Conservation (phyloP, 1,140 invertebrate species). For the Mesaphorura yosii region DNA sequence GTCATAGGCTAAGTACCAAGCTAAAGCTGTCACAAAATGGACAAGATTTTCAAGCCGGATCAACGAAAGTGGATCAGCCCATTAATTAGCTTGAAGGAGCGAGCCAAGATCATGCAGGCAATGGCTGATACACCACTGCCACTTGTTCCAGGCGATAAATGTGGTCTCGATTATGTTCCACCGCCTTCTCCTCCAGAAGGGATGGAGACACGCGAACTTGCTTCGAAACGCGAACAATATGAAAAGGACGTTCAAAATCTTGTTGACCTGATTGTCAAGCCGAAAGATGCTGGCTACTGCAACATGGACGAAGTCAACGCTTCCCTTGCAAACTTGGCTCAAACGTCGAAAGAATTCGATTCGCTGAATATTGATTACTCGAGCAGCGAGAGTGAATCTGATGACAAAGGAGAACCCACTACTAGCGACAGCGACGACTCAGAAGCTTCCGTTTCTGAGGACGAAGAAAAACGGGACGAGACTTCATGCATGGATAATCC, state of each 20-base stretch:
- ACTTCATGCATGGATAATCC: neutral
- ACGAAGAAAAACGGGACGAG: neutral
- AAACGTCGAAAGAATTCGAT: neutral
- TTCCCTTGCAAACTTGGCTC: neutral
- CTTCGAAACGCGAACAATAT: neutral
- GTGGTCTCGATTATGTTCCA: neutral
- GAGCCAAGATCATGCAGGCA: neutral
- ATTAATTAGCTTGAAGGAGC: neutral
- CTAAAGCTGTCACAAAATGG: too few species aligned
- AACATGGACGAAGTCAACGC: neutral
- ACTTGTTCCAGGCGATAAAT: neutral
- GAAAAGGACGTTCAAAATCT: neutral
- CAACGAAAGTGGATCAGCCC: neutral
- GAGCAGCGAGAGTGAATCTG: too few species aligned
- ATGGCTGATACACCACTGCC: neutral
- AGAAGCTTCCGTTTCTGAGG: neutral
- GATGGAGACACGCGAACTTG: neutral
- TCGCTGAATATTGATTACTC: neutral
- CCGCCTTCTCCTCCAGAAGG: too few species aligned
- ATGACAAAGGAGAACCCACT: neutral
- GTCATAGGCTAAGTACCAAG: too few species aligned
- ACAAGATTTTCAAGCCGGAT: neutral
- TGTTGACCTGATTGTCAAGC: neutral
- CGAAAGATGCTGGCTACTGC: neutral
- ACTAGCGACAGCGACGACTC: neutral